Conservation (phyloP, 1,140 invertebrate genomes). For the Latrodectus geometricus region DNA sequence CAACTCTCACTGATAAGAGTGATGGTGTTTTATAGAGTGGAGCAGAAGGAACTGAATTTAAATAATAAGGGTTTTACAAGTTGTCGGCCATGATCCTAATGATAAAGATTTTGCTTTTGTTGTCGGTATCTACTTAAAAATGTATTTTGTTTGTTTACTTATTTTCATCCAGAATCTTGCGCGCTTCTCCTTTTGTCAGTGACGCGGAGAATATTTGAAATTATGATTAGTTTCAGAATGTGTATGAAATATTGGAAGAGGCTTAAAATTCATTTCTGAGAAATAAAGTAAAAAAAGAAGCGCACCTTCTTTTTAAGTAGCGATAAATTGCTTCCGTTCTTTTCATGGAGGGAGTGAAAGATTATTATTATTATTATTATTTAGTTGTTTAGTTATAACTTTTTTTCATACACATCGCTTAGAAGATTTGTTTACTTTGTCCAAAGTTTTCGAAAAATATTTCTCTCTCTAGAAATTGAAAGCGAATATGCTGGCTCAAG, state of each 20-base stretch:
- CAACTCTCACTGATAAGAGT: conserved; percentile 4
- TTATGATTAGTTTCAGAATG: conserved; percentile 49
- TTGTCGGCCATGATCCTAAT: conserved; percentile 55
- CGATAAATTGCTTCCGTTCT: conserved; percentile 35
- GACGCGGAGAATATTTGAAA: conserved; percentile 48
- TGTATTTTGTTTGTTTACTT: conserved; percentile 1
- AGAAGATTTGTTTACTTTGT: neutral
- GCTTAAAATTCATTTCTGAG: conserved; percentile 53
- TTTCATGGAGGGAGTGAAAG: conserved; percentile 20
- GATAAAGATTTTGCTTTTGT: conserved; percentile 49
- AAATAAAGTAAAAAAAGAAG: neutral
- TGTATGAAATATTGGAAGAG: conserved; percentile 18
- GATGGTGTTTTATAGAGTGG: conserved; percentile 17
- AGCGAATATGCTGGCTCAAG: neutral
- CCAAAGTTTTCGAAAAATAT: neutral
- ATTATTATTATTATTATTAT: conserved; percentile 35
- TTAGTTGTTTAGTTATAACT: neutral
- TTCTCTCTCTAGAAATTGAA: neutral
- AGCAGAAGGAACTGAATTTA: conserved; percentile 22
- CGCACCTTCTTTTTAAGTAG: conserved; percentile 29
- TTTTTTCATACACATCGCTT: neutral
- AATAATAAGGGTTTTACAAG: conserved; percentile 59
- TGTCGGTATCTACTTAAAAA: conserved; percentile 21
- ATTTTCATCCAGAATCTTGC: neutral
- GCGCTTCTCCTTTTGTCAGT: conserved; percentile 27